Evolutionary conservation across 2,888 invertebrate genomes (phyloP).

Genomic region (Megaustenia siamemsis): DNA sequence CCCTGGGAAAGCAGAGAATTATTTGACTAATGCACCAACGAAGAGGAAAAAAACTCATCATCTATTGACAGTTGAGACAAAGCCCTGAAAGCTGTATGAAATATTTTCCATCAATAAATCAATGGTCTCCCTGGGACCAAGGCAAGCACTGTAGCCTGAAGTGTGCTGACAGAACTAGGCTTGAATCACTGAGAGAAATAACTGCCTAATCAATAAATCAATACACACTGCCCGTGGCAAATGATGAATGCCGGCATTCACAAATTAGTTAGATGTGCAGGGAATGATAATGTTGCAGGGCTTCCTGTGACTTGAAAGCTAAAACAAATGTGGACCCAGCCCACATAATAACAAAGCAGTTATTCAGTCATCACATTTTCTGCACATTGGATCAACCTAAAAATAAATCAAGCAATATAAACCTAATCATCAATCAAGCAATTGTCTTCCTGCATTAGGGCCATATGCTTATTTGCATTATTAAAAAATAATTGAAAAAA

Average conservation of each 20-base stretch:
- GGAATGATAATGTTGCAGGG: background rate
- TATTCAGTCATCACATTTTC: too few species aligned
- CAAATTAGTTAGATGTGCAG: background rate
- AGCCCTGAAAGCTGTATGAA: background rate
- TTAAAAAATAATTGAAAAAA: too few species aligned
- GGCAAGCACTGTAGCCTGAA: background rate
- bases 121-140: background rate
- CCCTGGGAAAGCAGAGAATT: too few species aligned
- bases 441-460: too few species aligned
- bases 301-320: background rate
- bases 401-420: too few species aligned
- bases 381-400: too few species aligned
- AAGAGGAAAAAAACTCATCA: too few species aligned
- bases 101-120: slow-evolving; percentile 13
- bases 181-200: slow-evolving; percentile 10
- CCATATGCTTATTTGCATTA: too few species aligned
- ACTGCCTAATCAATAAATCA: slow-evolving; percentile 26
- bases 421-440: too few species aligned
- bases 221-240: slow-evolving; percentile 6
- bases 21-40: too few species aligned
- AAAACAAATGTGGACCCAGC: background rate
- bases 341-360: too few species aligned
- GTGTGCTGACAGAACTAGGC: slow-evolving; percentile 28
- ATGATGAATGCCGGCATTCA: background rate
- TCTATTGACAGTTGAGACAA: too few species aligned